These are phyloP conservation scores for Okapia johnstoni DNA, from an alignment of 2,113 vertebrate genomes.

Conservation along the genomic window DNA sequence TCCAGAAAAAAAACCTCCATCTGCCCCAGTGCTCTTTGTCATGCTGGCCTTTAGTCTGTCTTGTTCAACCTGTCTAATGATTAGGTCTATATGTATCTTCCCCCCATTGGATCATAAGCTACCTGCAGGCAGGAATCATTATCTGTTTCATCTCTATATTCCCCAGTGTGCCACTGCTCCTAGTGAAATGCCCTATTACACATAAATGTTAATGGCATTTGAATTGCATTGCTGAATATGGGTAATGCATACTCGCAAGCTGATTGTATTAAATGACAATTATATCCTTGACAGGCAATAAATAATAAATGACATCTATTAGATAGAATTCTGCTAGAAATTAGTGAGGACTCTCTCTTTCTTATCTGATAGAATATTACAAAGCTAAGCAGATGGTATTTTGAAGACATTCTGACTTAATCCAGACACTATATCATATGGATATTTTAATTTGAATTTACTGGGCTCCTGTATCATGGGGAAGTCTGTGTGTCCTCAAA, in stretches of 20 bases:
- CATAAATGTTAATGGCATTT: neutral
- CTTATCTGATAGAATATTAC: neutral
- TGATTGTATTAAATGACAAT: neutral
- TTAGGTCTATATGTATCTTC: neutral
- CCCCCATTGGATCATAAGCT: neutral
- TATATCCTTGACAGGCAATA: neutral
- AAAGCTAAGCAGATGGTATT: neutral
- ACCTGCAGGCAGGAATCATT: neutral
- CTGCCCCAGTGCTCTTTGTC: neutral
- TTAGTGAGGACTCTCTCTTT: neutral
- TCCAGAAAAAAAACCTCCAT: neutral
- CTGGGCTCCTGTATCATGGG: neutral
- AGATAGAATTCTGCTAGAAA: neutral
- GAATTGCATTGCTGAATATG: neutral
- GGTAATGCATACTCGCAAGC: neutral
- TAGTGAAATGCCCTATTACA: neutral
- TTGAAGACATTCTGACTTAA: neutral
- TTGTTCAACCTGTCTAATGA: neutral
- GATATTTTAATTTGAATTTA: neutral
- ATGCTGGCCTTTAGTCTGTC: neutral
- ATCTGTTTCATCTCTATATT: neutral
- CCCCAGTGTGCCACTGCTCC: fast-evolving
- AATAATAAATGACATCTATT: neutral
- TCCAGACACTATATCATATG: neutral
- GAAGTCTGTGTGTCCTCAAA: neutral